Conservation (phyloP, 2,888 invertebrate species). For the Chrysomela aeneicollis region DNA sequence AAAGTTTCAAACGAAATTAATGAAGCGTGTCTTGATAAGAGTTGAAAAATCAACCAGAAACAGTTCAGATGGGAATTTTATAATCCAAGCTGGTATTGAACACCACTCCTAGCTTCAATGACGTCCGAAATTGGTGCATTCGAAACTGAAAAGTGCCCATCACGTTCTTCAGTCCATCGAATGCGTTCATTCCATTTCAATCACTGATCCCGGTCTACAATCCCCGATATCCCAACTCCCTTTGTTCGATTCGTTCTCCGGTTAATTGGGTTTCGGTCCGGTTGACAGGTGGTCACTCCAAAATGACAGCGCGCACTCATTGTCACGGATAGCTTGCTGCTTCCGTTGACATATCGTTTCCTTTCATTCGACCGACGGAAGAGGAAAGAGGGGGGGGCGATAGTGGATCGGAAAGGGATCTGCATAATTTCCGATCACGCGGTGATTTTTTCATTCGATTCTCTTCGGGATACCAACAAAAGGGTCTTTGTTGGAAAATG, state of each 20-base stretch:
- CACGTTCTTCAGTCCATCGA: slow-evolving; percentile 3
- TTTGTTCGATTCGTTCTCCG: slow-evolving; percentile 27
- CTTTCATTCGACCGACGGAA: not conserved
- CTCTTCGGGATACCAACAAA: too few species aligned
- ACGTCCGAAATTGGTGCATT: not conserved
- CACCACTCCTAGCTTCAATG: too few species aligned
- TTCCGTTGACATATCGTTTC: slow-evolving; percentile 21
- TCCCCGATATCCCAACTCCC: too few species aligned
- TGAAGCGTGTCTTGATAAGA: too few species aligned
- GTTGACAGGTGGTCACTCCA: slow-evolving; percentile 36
- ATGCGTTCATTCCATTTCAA: slow-evolving; percentile 14
- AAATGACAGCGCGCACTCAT: slow-evolving; percentile 23
- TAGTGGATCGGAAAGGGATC: not conserved
- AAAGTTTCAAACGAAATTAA: not conserved
- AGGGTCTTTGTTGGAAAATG: too few species aligned
- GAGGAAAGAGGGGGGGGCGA: not conserved
- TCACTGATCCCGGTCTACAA: not conserved
- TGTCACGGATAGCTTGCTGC: slow-evolving; percentile 8
- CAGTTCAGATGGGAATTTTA: too few species aligned
- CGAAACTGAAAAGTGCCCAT: slow-evolving; percentile 1
- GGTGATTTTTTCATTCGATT: too few species aligned
- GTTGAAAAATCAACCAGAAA: too few species aligned
- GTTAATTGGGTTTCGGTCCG: slow-evolving; percentile 35
- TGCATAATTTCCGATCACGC: not conserved
- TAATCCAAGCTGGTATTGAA: too few species aligned